Conservation (phyloP, 1,140 invertebrate genomes). For the Leptinotarsa defecta region DNA sequence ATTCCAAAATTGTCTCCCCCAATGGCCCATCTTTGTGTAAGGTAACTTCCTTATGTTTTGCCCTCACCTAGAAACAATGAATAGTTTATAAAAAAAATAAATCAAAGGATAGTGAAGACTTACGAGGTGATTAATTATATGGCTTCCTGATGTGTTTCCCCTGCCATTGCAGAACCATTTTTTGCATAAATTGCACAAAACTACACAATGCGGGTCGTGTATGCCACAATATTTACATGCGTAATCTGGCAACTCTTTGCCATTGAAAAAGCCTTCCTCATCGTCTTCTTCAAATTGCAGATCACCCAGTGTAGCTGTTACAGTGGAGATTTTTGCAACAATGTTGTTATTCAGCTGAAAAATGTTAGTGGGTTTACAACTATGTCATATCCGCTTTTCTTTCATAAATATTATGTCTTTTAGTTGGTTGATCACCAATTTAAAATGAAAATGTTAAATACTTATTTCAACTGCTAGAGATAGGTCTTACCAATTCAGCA, state of each 20-base stretch:
- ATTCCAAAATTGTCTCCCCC: slow-evolving; percentile 97
- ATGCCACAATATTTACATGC: slow-evolving; percentile 99
- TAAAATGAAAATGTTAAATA: no score
- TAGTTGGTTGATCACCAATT: no score
- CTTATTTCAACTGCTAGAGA: no score
- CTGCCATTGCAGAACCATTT: slow-evolving; percentile 99
- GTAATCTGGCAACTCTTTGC: slow-evolving; percentile 87
- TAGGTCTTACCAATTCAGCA: no score
- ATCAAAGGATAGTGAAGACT: slow-evolving; percentile 20
- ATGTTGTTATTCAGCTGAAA: slow-evolving; percentile 74
- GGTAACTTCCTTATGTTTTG: slow-evolving; percentile 98
- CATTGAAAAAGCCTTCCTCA: slow-evolving; percentile 87
- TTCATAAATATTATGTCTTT: no score
- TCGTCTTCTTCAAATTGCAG: slow-evolving; percentile 91
- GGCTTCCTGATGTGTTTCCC: slow-evolving; percentile 96
- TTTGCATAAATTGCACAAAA: slow-evolving; percentile 97
- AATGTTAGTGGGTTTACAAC: not conserved
- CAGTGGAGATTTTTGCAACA: slow-evolving; percentile 71
- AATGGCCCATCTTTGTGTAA: slow-evolving; percentile 96
- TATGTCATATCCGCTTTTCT: no score
- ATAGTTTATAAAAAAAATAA: not conserved
- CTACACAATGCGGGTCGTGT: slow-evolving; percentile 95
- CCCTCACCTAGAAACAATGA: slow-evolving; percentile 65
- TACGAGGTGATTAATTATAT: slow-evolving; percentile 97
- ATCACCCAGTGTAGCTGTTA: slow-evolving; percentile 77